These are phyloP conservation scores for Athene noctua DNA, from an alignment of 2,113 vertebrate genomes.

Conservation along the genomic window DNA sequence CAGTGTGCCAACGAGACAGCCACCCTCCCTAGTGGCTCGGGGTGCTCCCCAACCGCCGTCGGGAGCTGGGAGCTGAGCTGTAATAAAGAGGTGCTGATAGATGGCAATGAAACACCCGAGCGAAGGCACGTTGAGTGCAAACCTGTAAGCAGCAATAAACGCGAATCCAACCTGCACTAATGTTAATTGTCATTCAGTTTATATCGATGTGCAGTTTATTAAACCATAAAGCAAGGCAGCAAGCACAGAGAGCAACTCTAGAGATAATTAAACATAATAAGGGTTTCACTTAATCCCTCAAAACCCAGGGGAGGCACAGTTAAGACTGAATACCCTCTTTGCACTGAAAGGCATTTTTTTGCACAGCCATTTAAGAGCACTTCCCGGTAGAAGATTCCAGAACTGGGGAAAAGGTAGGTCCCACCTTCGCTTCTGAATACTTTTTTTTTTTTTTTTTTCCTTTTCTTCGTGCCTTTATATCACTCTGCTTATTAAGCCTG, in stretches of 20 bases:
- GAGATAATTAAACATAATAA: conserved; percentile 74
- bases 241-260: conserved; percentile 54
- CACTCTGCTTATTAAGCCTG: neutral
- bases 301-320: conserved; percentile 64
- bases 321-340: conserved; percentile 49
- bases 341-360: neutral
- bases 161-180: conserved; percentile 12
- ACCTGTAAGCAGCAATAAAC: conserved; percentile 18
- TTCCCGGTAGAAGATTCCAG: neutral
- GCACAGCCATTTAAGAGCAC: neutral
- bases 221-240: conserved; percentile 71
- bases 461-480: neutral
- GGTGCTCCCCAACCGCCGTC: neutral
- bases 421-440: neutral
- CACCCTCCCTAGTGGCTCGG: neutral
- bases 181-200: conserved; percentile 59
- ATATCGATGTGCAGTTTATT: conserved; percentile 68
- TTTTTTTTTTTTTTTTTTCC: neutral
- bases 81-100: neutral
- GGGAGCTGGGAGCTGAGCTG: neutral
- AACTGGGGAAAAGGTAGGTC: conserved; percentile 4
- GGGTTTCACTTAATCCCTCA: conserved; percentile 68
- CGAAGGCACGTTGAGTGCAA: neutral
- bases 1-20: rapidly evolving
- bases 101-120: neutral